phyloP scores from a whole-genome alignment of 2,113 vertebrate species.

The Neomonachus schauinslandi region DNA sequence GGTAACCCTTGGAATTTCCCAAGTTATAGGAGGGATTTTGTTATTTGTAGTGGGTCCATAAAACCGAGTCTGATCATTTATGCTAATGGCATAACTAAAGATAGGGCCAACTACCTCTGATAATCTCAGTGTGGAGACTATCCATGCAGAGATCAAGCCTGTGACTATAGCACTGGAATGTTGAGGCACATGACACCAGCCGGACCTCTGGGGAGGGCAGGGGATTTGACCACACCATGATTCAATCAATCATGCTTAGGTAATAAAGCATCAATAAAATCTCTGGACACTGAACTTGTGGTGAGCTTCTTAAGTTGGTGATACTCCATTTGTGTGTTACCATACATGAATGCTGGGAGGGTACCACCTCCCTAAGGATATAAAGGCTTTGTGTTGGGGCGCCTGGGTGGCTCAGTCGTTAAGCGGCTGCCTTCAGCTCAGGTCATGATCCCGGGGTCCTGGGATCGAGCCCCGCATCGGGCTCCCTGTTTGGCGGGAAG shows the following conservation, averaged over 20 bases:
- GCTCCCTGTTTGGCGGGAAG: too few species aligned
- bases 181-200: neutral
- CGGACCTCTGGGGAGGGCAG: neutral
- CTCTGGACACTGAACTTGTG: neutral
- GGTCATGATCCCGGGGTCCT: too few species aligned
- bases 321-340: neutral
- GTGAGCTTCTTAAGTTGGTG: neutral
- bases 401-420: too few species aligned
- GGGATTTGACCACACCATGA: neutral
- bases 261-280: neutral
- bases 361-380: neutral
- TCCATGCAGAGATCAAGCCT: neutral
- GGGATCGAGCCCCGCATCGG: too few species aligned
- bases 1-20: neutral
- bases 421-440: too few species aligned
- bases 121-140: neutral
- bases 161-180: neutral
- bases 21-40: neutral
- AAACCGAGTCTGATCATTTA: neutral
- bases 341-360: neutral
- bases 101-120: neutral
- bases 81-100: neutral
- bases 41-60: neutral
- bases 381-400: neutral
- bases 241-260: neutral